Evolutionary conservation across 2,888 invertebrate genomes (phyloP).

Genomic region (Tubulanus polymorphus): DNA sequence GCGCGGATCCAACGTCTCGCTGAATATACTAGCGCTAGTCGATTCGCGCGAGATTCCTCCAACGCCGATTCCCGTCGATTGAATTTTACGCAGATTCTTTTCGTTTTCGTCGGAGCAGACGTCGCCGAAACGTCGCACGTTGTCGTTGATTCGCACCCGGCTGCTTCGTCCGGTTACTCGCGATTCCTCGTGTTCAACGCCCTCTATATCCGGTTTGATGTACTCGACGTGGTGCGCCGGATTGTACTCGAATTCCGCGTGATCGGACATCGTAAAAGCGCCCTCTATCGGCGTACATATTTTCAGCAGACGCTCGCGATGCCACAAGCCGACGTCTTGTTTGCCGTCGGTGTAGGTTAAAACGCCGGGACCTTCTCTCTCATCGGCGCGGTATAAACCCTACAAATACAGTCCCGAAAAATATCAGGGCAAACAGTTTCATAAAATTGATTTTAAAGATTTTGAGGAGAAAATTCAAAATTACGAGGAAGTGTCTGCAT

Average conservation of each 20-base stretch:
- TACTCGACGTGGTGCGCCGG: constrained; percentile 31
- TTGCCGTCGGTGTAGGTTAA: constrained; percentile 40
- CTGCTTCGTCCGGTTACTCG: constrained; percentile 1
- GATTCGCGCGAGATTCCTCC: background rate
- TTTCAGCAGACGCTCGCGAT: constrained; percentile 43
- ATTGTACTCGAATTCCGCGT: constrained; percentile 41
- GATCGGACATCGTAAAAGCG: constrained; percentile 41
- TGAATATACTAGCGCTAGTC: background rate
- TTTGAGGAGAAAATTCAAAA: background rate
- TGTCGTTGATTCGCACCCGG: constrained; percentile 6
- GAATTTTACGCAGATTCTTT: background rate
- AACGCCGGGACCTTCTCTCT: constrained; percentile 50
- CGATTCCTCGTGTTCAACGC: constrained; percentile 16
- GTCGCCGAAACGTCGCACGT: constrained; percentile 22
- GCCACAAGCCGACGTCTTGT: constrained; percentile 52
- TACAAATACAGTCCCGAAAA: constrained; percentile 26
- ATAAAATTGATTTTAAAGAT: background rate
- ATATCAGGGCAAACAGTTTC: background rate
- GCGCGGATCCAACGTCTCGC: constrained; percentile 33
- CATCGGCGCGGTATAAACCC: constrained; percentile 50
- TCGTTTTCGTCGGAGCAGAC: constrained; percentile 21
- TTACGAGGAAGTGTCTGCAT: no score
- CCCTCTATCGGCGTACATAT: constrained; percentile 32
- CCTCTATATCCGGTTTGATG: no score
- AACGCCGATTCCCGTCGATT: background rate